These are phyloP conservation scores for Aleadryas rufinucha DNA, from an alignment of 2,113 vertebrate genomes.

Conservation along the genomic window DNA sequence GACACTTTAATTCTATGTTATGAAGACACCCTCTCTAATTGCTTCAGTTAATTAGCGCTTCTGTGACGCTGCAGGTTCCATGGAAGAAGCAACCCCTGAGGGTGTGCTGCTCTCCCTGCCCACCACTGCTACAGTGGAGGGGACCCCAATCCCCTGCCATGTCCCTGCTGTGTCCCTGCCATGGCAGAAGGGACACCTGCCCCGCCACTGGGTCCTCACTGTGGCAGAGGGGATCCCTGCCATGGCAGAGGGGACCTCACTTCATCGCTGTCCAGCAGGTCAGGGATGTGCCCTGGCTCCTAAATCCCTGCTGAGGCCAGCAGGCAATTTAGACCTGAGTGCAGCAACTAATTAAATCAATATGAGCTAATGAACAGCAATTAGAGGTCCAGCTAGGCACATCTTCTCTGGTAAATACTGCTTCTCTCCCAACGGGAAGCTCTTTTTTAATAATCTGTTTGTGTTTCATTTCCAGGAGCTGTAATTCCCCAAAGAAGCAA, in stretches of 20 bases:
- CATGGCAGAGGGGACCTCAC: not conserved
- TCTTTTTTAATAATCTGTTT: constrained; percentile 96
- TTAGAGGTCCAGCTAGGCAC: constrained; percentile 91
- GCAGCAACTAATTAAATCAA: constrained; percentile 98
- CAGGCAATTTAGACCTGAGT: constrained; percentile 86
- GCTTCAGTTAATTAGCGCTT: constrained; percentile 67
- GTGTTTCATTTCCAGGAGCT: constrained; percentile 91
- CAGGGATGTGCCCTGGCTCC: constrained; percentile 53
- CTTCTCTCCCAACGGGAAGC: constrained; percentile 86
- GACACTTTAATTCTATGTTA: constrained; percentile 22
- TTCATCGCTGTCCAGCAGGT: not conserved
- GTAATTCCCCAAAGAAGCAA: constrained; percentile 90
- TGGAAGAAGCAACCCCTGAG: not conserved
- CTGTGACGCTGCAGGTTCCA: not conserved
- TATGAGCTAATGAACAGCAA: constrained; percentile 98
- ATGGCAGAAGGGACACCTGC: not conserved
- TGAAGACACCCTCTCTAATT: constrained; percentile 68
- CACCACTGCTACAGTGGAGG: not conserved
- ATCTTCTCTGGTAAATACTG: constrained; percentile 93
- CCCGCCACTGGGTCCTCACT: fast-evolving
- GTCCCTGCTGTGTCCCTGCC: not conserved
- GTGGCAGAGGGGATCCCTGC: not conserved
- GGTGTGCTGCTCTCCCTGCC: not conserved
- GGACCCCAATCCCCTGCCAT: not conserved
- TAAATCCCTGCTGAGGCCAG: constrained; percentile 80